A percentile compares a stretch with the other conserved stretches of the same genome.
phyloP scores from a whole-genome alignment of 1,140 invertebrate species.

The Myzus persicae region DNA sequence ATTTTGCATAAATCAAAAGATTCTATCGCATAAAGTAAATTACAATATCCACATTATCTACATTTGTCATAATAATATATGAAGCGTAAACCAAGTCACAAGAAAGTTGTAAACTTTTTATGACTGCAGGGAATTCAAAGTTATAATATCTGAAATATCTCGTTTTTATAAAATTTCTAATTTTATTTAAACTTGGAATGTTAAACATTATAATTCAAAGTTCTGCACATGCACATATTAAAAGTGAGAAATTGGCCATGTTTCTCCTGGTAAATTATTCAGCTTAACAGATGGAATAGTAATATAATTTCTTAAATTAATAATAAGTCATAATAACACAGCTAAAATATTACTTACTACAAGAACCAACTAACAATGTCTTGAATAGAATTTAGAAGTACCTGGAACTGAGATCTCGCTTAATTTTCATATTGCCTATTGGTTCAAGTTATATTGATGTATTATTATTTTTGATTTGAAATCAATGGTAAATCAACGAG shows the following conservation, averaged over 20 bases:
- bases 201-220: slow-evolving; percentile 27
- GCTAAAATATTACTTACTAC: not conserved
- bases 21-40: slow-evolving; percentile 30
- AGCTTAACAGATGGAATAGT: not conserved
- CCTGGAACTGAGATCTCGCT: not conserved
- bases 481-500: not conserved
- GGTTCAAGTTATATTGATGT: not conserved
- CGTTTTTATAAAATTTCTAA: slow-evolving; percentile 35
- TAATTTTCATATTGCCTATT: not conserved
- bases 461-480: not conserved
- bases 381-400: not conserved
- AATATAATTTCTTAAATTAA: not conserved
- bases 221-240: not conserved
- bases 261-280: not conserved
- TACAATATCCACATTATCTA: not conserved
- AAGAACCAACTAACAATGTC: not conserved
- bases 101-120: slow-evolving; percentile 43
- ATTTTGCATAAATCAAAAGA: slow-evolving; percentile 50
- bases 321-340: not conserved
- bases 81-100: slow-evolving; percentile 11
- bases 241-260: not conserved
- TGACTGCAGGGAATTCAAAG: slow-evolving; percentile 33
- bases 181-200: not conserved
- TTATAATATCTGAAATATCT: not conserved
- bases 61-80: slow-evolving; percentile 23